Percentiles rank a stretch among this genome's conserved stretches.
phyloP scores from a whole-genome alignment of 2,113 vertebrate genomes.

The Micromys minutus region DNA sequence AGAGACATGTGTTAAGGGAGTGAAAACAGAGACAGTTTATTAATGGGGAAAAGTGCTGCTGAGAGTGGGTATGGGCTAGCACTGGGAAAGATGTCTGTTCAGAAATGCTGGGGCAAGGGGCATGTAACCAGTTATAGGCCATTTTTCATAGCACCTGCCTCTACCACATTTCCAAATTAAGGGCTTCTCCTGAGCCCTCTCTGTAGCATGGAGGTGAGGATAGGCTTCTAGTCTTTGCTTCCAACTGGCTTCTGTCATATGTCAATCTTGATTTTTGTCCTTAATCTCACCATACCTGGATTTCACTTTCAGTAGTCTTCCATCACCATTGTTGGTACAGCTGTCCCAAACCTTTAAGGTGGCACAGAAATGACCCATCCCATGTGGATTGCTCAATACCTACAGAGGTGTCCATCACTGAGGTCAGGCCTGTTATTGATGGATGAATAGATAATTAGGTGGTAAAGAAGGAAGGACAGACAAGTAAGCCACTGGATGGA shows the following conservation, averaged over 20 bases:
- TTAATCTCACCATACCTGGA: background rate
- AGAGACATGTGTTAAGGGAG: background rate
- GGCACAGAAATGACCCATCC: accelerated
- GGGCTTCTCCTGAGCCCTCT: no score
- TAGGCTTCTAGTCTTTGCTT: background rate
- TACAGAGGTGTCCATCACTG: accelerated
- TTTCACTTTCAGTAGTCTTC: background rate
- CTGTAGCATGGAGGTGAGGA: background rate
- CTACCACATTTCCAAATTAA: background rate
- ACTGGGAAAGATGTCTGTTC: background rate
- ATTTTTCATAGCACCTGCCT: background rate
- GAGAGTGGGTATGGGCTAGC: background rate
- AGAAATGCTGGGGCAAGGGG: background rate
- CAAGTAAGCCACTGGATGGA: accelerated
- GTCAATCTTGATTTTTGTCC: background rate
- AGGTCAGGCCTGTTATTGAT: background rate
- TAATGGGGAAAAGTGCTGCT: background rate
- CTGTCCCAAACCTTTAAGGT: accelerated
- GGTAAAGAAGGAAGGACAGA: no score
- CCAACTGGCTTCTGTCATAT: background rate
- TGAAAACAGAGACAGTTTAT: background rate
- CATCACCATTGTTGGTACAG: background rate
- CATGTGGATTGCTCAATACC: no score
- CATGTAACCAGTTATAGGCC: background rate
- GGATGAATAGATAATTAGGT: background rate